These are phyloP conservation scores for Bombyx mandarina DNA, from an alignment of 1,140 invertebrate genomes.

Conservation along the genomic window DNA sequence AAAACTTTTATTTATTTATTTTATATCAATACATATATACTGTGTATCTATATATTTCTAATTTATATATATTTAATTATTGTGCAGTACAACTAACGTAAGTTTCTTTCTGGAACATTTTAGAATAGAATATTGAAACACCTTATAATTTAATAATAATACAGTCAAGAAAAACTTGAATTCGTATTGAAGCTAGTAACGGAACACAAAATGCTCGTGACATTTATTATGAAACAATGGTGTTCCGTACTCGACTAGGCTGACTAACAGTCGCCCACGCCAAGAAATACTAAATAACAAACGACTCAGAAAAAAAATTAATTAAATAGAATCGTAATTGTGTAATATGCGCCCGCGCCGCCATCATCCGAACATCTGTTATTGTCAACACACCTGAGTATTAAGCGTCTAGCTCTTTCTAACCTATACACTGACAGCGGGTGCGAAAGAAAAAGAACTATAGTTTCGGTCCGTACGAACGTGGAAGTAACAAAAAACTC, in stretches of 20 bases:
- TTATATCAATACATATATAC: too few species aligned
- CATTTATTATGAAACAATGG: slow-evolving; percentile 38
- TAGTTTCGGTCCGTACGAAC: slow-evolving; percentile 42
- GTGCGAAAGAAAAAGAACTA: slow-evolving; percentile 29
- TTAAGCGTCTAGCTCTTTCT: slow-evolving; percentile 28
- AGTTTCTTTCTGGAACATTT: too few species aligned
- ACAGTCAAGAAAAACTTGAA: slow-evolving; percentile 31
- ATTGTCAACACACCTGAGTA: slow-evolving; percentile 68
- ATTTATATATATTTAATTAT: too few species aligned
- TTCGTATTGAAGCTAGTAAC: slow-evolving; percentile 41
- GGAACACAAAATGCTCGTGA: slow-evolving; percentile 27
- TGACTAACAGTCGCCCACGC: slow-evolving; percentile 37
- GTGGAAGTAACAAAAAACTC: slow-evolving; percentile 70
- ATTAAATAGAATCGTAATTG: slow-evolving; percentile 69
- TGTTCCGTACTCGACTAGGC: slow-evolving; percentile 25
- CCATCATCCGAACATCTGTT: slow-evolving; percentile 65
- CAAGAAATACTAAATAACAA: slow-evolving; percentile 37
- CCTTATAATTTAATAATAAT: slow-evolving; percentile 5
- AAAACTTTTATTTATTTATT: too few species aligned
- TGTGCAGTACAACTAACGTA: too few species aligned
- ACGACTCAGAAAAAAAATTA: slow-evolving; percentile 49
- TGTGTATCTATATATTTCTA: too few species aligned
- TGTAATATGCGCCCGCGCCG: slow-evolving; percentile 55
- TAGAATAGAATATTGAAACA: neutral
- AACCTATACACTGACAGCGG: slow-evolving; percentile 5